Percentiles rank a stretch among this genome's conserved stretches.
phyloP scores from a whole-genome alignment of 2,888 invertebrate genomes.

The Unio pictorum region DNA sequence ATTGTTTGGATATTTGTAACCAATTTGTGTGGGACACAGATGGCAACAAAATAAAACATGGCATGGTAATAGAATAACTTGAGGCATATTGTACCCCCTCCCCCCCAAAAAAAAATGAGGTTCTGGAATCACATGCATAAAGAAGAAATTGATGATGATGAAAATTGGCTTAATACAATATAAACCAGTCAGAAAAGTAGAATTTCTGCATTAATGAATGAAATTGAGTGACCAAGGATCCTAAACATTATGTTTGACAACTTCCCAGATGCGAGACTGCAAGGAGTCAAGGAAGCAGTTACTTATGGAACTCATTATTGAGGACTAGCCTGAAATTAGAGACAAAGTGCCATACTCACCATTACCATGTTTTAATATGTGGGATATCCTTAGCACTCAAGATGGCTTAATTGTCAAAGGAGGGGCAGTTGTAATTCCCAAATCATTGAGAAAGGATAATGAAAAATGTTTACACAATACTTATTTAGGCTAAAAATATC shows the following conservation, averaged over 20 bases:
- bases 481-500: constrained; percentile 12
- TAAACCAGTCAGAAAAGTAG: too few relatives aligned
- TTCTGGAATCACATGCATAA: too few relatives aligned
- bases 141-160: too few relatives aligned
- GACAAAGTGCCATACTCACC: background rate
- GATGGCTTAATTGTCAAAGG: constrained; percentile 21
- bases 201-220: too few relatives aligned
- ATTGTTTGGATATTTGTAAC: too few relatives aligned
- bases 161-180: too few relatives aligned
- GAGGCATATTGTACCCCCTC: too few relatives aligned
- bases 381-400: constrained; percentile 13
- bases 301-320: background rate
- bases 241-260: constrained; percentile 1
- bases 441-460: constrained; percentile 10
- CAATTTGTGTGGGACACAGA: too few relatives aligned
- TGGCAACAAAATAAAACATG: too few relatives aligned
- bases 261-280: constrained; percentile 4
- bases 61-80: too few relatives aligned
- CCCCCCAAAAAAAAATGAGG: too few relatives aligned
- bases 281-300: constrained; percentile 1
- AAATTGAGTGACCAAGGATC: background rate
- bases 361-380: constrained; percentile 9
- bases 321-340: constrained; percentile 1
- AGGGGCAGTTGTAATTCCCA: constrained; percentile 18
- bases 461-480: constrained; percentile 10